Evolutionary conservation across 2,888 invertebrate genomes (phyloP).

Genomic region (Synanthedon tipuliformis): DNA sequence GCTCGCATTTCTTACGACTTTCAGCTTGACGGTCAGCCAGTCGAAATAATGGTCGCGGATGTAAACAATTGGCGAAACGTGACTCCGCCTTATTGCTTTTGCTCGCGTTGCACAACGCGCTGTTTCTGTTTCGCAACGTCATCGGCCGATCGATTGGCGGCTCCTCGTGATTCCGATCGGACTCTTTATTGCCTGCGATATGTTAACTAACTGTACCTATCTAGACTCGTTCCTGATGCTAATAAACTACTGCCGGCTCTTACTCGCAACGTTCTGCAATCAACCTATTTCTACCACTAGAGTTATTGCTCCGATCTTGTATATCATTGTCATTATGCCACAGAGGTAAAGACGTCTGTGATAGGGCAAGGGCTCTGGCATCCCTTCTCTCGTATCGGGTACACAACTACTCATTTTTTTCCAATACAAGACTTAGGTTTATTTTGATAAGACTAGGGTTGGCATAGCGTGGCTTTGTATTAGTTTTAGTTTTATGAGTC

Average conservation of each 20-base stretch:
- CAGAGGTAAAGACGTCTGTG: no score
- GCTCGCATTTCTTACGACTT: slow-evolving; percentile 13
- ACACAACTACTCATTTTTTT: no score
- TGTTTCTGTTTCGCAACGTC: slow-evolving; percentile 14
- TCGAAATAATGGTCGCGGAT: slow-evolving; percentile 17
- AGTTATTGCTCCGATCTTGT: no score
- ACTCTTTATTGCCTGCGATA: neutral
- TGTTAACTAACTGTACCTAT: neutral
- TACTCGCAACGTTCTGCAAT: neutral
- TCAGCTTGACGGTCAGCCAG: slow-evolving; percentile 19
- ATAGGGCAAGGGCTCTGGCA: no score
- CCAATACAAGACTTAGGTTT: no score
- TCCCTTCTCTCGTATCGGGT: no score
- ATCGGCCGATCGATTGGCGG: neutral
- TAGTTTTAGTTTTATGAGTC: no score
- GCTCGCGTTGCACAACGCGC: slow-evolving; percentile 14
- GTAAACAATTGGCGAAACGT: slow-evolving; percentile 39
- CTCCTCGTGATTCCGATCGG: neutral
- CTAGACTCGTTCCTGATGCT: neutral
- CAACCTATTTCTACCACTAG: neutral
- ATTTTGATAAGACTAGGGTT: no score
- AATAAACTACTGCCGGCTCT: neutral
- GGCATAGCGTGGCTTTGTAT: no score
- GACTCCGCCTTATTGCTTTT: slow-evolving; percentile 24
- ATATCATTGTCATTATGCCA: no score